A percentile compares a stretch with the other conserved stretches of the same genome.
These are phyloP conservation scores for Pristis pectinata DNA, from an alignment of 2,797 vertebrate species.

Conservation along the genomic window DNA sequence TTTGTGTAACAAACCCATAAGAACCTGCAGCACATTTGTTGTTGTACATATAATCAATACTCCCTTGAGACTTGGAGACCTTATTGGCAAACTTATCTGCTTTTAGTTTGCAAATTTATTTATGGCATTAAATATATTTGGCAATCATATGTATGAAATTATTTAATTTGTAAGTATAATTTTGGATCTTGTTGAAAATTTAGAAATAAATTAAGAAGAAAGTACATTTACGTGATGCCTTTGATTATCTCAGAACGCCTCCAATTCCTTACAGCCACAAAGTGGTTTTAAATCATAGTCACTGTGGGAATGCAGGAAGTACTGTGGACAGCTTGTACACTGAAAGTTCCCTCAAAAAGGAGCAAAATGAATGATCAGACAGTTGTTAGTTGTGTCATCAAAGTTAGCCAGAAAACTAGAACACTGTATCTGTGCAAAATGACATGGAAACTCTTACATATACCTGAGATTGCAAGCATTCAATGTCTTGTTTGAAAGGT, in stretches of 20 bases:
- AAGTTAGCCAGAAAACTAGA: neutral
- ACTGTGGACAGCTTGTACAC: neutral
- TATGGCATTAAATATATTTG: neutral
- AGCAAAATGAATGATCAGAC: neutral
- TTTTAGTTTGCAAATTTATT: neutral
- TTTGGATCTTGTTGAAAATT: neutral
- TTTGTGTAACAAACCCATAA: neutral
- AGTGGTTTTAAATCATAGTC: neutral
- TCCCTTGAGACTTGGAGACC: neutral
- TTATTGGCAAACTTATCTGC: neutral
- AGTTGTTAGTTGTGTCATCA: neutral
- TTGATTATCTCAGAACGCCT: neutral
- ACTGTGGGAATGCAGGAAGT: neutral
- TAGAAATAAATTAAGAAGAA: neutral
- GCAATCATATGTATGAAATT: neutral
- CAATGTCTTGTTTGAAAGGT: neutral
- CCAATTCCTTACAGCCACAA: neutral
- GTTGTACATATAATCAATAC: neutral
- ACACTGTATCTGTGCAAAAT: neutral
- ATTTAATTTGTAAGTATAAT: neutral
- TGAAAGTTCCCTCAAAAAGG: neutral
- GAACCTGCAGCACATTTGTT: neutral
- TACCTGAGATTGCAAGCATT: neutral
- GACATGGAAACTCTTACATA: neutral
- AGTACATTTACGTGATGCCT: neutral